These are phyloP conservation scores for Actenoides lindsayi DNA, from an alignment of 2,113 vertebrate species.

Conservation along the genomic window DNA sequence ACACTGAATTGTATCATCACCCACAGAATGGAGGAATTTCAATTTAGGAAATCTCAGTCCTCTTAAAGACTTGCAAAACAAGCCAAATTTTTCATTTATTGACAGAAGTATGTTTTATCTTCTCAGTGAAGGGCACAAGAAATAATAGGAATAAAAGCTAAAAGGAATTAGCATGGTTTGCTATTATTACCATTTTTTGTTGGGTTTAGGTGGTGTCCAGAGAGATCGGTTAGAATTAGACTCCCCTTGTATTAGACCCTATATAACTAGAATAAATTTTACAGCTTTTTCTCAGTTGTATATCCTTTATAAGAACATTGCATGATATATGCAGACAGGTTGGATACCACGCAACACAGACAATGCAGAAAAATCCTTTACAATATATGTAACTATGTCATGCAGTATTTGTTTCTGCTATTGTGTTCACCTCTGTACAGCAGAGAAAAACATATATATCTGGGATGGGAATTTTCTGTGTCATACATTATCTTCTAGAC, in stretches of 20 bases:
- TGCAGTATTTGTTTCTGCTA: neutral
- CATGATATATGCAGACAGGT: neutral
- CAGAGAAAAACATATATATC: neutral
- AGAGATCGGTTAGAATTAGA: neutral
- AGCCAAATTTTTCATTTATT: neutral
- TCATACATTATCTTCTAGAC: neutral
- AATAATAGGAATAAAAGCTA: neutral
- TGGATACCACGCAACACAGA: neutral
- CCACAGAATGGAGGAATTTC: neutral
- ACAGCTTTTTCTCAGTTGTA: neutral
- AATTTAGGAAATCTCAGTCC: neutral
- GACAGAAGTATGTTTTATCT: neutral
- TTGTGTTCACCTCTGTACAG: neutral
- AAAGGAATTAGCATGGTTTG: neutral
- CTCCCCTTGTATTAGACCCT: neutral
- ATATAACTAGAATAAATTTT: neutral
- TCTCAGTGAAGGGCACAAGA: neutral
- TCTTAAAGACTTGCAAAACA: neutral
- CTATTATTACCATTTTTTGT: neutral
- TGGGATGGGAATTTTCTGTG: neutral
- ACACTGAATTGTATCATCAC: no score
- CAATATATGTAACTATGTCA: fast-evolving
- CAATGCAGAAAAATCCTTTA: neutral
- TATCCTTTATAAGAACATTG: neutral
- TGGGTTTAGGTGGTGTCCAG: neutral